Base-by-base conservation (phyloP, 2,797 vertebrate species). In the Anomalospiza imberbis region DNA sequence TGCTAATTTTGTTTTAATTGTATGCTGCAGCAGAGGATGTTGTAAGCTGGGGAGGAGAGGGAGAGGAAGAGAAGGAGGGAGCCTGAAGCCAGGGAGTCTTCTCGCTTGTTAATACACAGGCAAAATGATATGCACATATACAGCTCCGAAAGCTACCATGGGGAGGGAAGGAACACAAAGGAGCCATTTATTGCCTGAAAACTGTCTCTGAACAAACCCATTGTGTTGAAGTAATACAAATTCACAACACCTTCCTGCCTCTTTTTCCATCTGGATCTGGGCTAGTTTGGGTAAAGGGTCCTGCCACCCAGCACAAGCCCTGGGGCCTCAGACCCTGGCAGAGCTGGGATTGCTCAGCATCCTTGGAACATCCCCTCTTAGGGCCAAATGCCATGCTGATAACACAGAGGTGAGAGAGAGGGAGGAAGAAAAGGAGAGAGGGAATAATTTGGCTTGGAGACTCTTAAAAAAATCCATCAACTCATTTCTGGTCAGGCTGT, bases 151-250 rank as follows among this genome's bases (percentile, higher is more conserved):
- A 94, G 95, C 93, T 58, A 93, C 91, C n/a, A 2, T 5, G 15
- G 94, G 93, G 94, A 95, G 89, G 50, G 77, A 94, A 91, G 83
- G n/a, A 95, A 96, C 93, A 97, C 96, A 97, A 96, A 94, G 95
- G 95, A 96, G 89, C 91, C 93, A 94, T 97, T 97, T 96, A 96
- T 72, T 96, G 95, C 95, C 88, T 95, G 93, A 93, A 91, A 96
- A 96, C 91, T 90, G 95, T 95, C 93, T 93, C 96, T 96, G 95
- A 97, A 96, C 94, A 96, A 97, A 97, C 93, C 94, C 94, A 95
- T 96, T 97, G 95, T 97, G 96, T 89, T 94, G 85, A 90, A 96
- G 95, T 91, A 94, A 97, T 96, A 96, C 96, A 95, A 95, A 96
- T 95, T 96, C 94, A 87, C 93, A 96, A 91, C 95, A 92, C 95